Percentiles rank a stretch among this genome's conserved stretches.
phyloP scores from a whole-genome alignment of 2,113 vertebrate genomes.

The Elgaria multicarinata region DNA sequence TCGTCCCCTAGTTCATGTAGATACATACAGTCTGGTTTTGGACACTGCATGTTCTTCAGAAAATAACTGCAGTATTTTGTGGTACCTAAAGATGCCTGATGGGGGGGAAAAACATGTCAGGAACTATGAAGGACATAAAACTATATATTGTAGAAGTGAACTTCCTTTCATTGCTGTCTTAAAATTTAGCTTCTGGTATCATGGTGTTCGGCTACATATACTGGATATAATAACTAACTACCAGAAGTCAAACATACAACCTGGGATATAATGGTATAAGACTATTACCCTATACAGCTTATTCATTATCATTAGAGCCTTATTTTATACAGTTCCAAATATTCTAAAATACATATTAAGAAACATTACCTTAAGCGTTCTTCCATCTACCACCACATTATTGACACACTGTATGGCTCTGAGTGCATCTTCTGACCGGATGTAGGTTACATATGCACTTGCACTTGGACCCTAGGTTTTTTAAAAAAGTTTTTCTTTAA shows the following conservation, averaged over 20 bases:
- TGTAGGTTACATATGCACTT: slow-evolving; percentile 98
- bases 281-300: neutral
- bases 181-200: neutral
- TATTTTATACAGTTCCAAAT: neutral
- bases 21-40: slow-evolving; percentile 99
- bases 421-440: slow-evolving; percentile 98
- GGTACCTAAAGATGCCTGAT: slow-evolving; percentile 98
- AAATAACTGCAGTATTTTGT: slow-evolving; percentile 99
- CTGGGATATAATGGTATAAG: neutral
- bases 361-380: slow-evolving; percentile 93
- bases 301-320: neutral
- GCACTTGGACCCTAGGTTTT: slow-evolving; percentile 94
- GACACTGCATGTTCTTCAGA: slow-evolving; percentile 99
- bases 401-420: slow-evolving; percentile 99
- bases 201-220: neutral
- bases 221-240: neutral
- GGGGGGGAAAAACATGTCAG: slow-evolving; percentile 15
- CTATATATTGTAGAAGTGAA: neutral
- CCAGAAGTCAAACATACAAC: neutral
- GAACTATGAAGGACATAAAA: neutral
- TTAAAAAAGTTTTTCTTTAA: slow-evolving; percentile 9
- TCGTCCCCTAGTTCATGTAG: slow-evolving; percentile 98
- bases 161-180: neutral
- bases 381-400: slow-evolving; percentile 98
- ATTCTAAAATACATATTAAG: slow-evolving; percentile 8